Base-by-base conservation (phyloP, 2,888 invertebrate species). In the Drosophila infuscata region DNA sequence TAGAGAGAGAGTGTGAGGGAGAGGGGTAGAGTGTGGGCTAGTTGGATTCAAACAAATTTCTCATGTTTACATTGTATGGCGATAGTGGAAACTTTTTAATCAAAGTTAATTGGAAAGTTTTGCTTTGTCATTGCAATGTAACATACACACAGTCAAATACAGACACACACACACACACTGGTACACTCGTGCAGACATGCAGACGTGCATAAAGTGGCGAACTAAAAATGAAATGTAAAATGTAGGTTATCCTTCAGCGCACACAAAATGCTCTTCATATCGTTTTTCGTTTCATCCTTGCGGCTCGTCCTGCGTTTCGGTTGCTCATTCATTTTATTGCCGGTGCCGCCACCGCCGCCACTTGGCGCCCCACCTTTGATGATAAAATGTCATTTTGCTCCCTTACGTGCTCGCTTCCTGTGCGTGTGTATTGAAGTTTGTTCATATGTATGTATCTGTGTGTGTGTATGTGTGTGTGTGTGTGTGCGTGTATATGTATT, bases 31-130 rank as follows among this genome's bases (percentile, higher is more conserved):
- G 29, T 6, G 46, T 11, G 53, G 38, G 59, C 46, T 57, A 79
- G 73, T 79, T 81, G 70, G 83, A 89, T 88, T 89, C 90, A 86
- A 86, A 89, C 86, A 86, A 86, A 86, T 86, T 86, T 86, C 81
- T 88, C 90, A 89, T 86, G 90, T 86, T 86, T 86, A 90, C 86
- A 90, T 87, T 87, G 86, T 89, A 83, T 81, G 83, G 82, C 89
- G 83, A 89, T 84, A 84, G 83, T 87, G 74, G 86, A 88, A 87
- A 87, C 90, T 87, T 87, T 87, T 87, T 87, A 87, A 87, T 87
- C 87, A 90, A 90, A 87, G 90, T 87, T 87, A 87, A 87, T 87
- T 87, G 87, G 89, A 90, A 90, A 87, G 90, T 90, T 89, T 89
- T 82, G 82, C 89, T 87, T 89, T 88, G 90, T 89, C 89, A 87